A percentile compares a stretch with the other conserved stretches of the same genome.
These are phyloP conservation scores for Amphiura filiformis DNA, from an alignment of 35 echinoderm and acorn worm species.

Conservation along the genomic window DNA sequence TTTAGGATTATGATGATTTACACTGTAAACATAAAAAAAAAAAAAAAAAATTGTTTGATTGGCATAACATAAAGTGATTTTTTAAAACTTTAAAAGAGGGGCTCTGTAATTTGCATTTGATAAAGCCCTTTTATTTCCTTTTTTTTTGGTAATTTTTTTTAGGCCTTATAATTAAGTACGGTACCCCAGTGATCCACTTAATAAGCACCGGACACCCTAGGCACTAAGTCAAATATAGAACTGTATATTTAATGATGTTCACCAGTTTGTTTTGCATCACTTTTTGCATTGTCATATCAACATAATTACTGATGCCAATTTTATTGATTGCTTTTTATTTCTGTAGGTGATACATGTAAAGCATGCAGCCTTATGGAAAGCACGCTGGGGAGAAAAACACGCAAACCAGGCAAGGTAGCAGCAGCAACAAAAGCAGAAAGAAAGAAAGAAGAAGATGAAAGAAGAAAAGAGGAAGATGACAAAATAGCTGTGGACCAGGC, in stretches of 20 bases:
- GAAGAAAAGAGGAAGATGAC: not conserved
- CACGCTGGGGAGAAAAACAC: too few species aligned
- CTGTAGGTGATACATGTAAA: not conserved
- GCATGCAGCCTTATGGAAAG: not conserved
- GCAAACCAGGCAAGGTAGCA: not conserved
- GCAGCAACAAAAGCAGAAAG: not conserved
- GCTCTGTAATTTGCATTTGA: too few species aligned
- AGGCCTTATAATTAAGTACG: not conserved
- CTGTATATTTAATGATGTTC: not conserved
- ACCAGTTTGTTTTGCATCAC: not conserved
- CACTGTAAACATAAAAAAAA: not conserved
- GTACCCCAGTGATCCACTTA: too few species aligned
- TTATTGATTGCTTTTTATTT: not conserved
- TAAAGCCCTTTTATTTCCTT: too few species aligned
- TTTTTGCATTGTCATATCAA: not conserved
- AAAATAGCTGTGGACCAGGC: not conserved
- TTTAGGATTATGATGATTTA: not conserved
- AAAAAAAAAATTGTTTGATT: not conserved
- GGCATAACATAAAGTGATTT: too few species aligned
- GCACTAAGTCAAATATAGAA: not conserved
- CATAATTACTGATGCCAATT: not conserved
- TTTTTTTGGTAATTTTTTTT: not conserved
- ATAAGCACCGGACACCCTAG: too few species aligned
- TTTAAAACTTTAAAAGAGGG: too few species aligned
- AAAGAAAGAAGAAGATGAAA: not conserved